phyloP scores from a whole-genome alignment of 2,888 invertebrate genomes.

The Xanthorhoe spadicearia region DNA sequence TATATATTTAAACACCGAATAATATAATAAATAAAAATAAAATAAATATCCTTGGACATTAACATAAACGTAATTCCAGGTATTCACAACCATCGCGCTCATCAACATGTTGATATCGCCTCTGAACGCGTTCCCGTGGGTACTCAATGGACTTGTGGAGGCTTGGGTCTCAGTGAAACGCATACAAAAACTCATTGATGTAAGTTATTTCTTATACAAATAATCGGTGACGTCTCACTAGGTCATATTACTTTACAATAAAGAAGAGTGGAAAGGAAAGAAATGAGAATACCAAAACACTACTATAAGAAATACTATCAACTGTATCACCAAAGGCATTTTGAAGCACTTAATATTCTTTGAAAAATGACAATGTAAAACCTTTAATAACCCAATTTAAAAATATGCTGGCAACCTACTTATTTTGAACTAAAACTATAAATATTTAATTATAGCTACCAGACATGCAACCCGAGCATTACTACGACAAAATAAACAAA shows the following conservation, averaged over 20 bases:
- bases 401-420: neutral
- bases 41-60: too few species aligned
- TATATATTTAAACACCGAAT: too few species aligned
- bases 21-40: too few species aligned
- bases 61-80: constrained; percentile 56
- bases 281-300: too few species aligned
- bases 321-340: too few species aligned
- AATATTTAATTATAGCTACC: constrained; percentile 76
- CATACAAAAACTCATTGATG: constrained; percentile 92
- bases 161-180: constrained; percentile 97
- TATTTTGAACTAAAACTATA: neutral
- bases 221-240: neutral
- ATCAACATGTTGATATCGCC: constrained; percentile 98
- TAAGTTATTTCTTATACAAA: constrained; percentile 66
- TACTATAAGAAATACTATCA: too few species aligned
- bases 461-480: constrained; percentile 86
- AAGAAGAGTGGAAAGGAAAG: too few species aligned
- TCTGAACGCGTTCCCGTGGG: constrained; percentile 99
- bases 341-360: too few species aligned
- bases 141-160: constrained; percentile 97
- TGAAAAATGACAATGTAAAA: too few species aligned
- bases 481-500: constrained; percentile 84
- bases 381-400: too few species aligned
- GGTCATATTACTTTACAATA: too few species aligned
- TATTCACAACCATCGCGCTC: constrained; percentile 97